These are phyloP conservation scores for Notiomystis cincta DNA, from an alignment of 2,113 vertebrate species.

Conservation along the genomic window DNA sequence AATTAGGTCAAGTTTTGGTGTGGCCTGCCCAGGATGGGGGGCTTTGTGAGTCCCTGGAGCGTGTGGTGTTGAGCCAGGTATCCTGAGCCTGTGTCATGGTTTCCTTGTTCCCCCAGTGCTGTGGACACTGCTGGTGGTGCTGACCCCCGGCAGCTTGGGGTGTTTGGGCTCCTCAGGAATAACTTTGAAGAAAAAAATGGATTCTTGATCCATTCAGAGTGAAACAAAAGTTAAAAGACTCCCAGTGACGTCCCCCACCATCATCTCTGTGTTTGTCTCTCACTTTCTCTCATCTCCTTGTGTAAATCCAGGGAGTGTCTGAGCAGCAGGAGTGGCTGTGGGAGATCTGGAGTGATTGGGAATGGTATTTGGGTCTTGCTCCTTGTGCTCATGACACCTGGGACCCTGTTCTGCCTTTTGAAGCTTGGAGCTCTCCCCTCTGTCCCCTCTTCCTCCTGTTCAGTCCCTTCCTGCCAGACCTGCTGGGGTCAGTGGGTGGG, in stretches of 20 bases:
- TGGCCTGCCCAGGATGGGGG: not conserved
- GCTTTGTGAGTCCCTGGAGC: not conserved
- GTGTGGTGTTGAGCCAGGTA: not conserved
- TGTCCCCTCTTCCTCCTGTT: not conserved
- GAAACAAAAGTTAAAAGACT: not conserved
- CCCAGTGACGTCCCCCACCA: accelerated
- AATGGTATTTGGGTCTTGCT: not conserved
- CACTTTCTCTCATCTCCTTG: not conserved
- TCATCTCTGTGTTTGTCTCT: not conserved
- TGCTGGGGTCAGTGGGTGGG: not conserved
- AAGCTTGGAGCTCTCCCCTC: not conserved
- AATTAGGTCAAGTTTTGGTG: accelerated
- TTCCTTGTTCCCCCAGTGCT: not conserved
- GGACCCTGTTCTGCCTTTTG: not conserved
- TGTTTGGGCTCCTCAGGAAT: accelerated
- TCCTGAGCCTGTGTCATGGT: accelerated
- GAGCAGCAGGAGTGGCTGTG: not conserved
- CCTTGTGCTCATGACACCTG: not conserved
- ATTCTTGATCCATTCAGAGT: not conserved
- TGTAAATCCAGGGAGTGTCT: not conserved
- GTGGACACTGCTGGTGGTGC: not conserved
- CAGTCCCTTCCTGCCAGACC: not conserved
- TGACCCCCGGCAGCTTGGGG: accelerated
- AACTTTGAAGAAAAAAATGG: not conserved
- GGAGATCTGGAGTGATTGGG: not conserved